These are phyloP conservation scores for Prionailurus viverrinus DNA, from an alignment of 2,113 vertebrate species.

Conservation along the genomic window DNA sequence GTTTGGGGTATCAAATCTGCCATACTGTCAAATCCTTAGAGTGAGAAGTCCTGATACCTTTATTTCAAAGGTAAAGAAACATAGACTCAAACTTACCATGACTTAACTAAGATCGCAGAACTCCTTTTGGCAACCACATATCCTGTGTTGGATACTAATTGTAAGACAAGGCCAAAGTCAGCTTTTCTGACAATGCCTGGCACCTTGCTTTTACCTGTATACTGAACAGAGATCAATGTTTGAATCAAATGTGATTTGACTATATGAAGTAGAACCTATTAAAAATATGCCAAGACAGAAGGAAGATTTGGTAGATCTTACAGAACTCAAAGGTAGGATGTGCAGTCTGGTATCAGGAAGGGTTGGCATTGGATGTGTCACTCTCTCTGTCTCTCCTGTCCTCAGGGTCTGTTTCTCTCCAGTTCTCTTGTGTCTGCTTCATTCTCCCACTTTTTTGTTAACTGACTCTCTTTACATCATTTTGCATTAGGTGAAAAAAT, in stretches of 20 bases:
- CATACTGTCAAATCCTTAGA: not conserved
- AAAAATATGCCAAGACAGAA: not conserved
- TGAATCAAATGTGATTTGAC: slow-evolving; percentile 32
- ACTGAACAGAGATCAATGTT: not conserved
- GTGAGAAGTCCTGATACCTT: not conserved
- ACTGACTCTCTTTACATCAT: not conserved
- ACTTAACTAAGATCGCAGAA: not conserved
- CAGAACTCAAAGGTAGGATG: not conserved
- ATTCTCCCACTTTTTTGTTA: not conserved
- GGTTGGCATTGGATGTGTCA: not conserved
- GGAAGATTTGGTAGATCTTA: not conserved
- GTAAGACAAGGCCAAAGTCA: slow-evolving; percentile 42
- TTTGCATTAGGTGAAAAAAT: not conserved
- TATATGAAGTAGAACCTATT: not conserved
- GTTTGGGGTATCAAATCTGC: not conserved
- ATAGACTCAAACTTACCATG: not conserved
- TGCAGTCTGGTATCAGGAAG: not conserved
- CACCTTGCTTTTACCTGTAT: slow-evolving; percentile 11
- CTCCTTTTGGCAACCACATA: not conserved
- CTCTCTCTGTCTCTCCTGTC: not conserved
- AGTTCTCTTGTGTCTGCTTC: not conserved
- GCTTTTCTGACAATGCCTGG: slow-evolving; percentile 1
- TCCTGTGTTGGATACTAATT: not conserved
- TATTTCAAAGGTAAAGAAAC: slow-evolving; percentile 48
- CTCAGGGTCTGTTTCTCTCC: not conserved